Evolutionary conservation across 2,113 vertebrate genomes (phyloP).

Genomic region (Camarhynchus parvulus): DNA sequence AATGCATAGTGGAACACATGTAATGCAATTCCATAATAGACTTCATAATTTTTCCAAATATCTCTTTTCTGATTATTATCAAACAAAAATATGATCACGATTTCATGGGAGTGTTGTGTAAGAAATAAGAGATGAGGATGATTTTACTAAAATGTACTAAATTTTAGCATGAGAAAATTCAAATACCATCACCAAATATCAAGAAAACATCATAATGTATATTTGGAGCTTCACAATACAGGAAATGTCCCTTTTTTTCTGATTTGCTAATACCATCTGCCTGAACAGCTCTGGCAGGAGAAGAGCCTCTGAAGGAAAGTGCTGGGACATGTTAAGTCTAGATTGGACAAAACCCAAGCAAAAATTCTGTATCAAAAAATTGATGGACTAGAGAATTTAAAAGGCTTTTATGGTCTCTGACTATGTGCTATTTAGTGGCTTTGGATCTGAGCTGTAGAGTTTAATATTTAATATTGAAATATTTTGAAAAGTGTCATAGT

Average conservation of each 20-base stretch:
- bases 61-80: background rate
- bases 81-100: background rate
- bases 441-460: background rate
- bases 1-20: background rate
- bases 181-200: background rate
- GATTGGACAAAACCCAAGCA: slow-evolving; percentile 29
- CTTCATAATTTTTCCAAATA: background rate
- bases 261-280: slow-evolving; percentile 24
- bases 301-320: background rate
- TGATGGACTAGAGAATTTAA: background rate
- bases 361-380: background rate
- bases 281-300: background rate
- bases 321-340: background rate
- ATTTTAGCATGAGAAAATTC: background rate
- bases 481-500: background rate
- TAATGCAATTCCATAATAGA: background rate
- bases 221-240: background rate
- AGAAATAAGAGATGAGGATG: background rate
- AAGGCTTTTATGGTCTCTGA: background rate
- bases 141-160: background rate
- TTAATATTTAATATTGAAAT: slow-evolving; percentile 42
- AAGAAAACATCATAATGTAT: background rate
- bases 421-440: background rate
- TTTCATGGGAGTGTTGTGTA: background rate
- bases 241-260: background rate